These are phyloP conservation scores for Forbesichthys papilliferus DNA, from an alignment of 2,113 vertebrate species.

Conservation along the genomic window DNA sequence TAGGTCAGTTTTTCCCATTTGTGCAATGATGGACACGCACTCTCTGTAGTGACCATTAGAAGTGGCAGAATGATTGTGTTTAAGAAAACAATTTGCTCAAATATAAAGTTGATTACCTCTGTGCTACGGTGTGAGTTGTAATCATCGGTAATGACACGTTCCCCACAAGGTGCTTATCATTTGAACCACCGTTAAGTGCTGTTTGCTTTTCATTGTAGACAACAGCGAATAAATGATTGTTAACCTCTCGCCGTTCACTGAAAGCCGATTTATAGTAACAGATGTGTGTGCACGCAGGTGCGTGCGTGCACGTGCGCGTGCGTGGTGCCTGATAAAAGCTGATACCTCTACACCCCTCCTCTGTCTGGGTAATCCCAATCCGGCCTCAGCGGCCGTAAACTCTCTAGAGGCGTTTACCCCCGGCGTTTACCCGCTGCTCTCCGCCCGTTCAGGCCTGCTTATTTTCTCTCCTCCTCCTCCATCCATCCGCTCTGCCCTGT, in stretches of 20 bases:
- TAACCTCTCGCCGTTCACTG: too few relatives aligned
- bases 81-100: slow-evolving; percentile 52
- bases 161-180: not conserved
- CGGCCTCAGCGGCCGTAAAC: slow-evolving; percentile 68
- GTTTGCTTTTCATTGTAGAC: too few relatives aligned
- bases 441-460: slow-evolving; percentile 33
- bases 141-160: slow-evolving; percentile 41
- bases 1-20: not conserved
- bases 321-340: not conserved
- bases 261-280: too few relatives aligned
- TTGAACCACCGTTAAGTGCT: too few relatives aligned
- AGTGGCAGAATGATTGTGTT: slow-evolving; percentile 42
- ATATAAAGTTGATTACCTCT: slow-evolving; percentile 42
- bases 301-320: too few relatives aligned
- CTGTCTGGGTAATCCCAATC: slow-evolving; percentile 65
- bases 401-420: slow-evolving; percentile 61
- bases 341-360: not conserved
- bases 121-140: slow-evolving; percentile 28
- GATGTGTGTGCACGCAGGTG: too few relatives aligned
- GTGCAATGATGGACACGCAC: slow-evolving; percentile 21
- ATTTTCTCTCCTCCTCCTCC: slow-evolving; percentile 22
- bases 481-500: slow-evolving; percentile 14
- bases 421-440: slow-evolving; percentile 31
- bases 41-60: slow-evolving; percentile 34
- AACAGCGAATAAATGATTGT: too few relatives aligned